Conservation (phyloP, 2,888 invertebrate genomes). For the Leptinotarsa tumamoca region DNA sequence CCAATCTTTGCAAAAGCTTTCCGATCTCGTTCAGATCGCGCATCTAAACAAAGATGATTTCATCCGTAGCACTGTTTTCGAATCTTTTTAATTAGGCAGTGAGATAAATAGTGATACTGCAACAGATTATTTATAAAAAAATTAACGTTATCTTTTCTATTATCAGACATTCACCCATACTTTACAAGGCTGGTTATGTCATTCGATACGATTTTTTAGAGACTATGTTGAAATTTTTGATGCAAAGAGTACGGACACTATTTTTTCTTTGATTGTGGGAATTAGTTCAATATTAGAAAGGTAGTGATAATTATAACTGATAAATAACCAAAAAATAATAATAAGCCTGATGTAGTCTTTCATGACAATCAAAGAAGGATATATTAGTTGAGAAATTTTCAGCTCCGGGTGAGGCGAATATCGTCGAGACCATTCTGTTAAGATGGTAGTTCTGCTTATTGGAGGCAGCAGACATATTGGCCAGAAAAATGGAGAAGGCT, state of each 20-base stretch:
- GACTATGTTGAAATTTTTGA: not conserved
- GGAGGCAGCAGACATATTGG: too few relatives aligned
- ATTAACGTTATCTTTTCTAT: slow-evolving; percentile 5
- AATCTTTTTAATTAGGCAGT: slow-evolving; percentile 7
- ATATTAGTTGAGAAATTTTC: too few relatives aligned
- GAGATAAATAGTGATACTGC: slow-evolving; percentile 12
- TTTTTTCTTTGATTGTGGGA: not conserved
- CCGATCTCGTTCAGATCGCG: not conserved
- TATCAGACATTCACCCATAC: slow-evolving; percentile 14
- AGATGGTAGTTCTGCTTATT: too few relatives aligned
- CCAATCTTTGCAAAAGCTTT: not conserved
- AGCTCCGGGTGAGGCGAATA: too few relatives aligned
- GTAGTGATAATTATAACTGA: too few relatives aligned
- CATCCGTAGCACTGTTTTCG: not conserved
- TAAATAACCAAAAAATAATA: too few relatives aligned
- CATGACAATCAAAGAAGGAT: too few relatives aligned
- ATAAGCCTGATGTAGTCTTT: too few relatives aligned
- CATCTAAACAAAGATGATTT: not conserved
- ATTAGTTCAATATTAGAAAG: not conserved
- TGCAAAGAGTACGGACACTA: not conserved
- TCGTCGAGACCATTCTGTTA: too few relatives aligned
- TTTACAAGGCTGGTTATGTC: slow-evolving; percentile 3
- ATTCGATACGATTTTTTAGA: slow-evolving; percentile 5
- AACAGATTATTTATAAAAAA: slow-evolving; percentile 9
- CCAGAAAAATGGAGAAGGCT: too few relatives aligned